Evolutionary conservation across 2,797 vertebrate species (phyloP).

Genomic region (Scomberomorus guttatus): DNA sequence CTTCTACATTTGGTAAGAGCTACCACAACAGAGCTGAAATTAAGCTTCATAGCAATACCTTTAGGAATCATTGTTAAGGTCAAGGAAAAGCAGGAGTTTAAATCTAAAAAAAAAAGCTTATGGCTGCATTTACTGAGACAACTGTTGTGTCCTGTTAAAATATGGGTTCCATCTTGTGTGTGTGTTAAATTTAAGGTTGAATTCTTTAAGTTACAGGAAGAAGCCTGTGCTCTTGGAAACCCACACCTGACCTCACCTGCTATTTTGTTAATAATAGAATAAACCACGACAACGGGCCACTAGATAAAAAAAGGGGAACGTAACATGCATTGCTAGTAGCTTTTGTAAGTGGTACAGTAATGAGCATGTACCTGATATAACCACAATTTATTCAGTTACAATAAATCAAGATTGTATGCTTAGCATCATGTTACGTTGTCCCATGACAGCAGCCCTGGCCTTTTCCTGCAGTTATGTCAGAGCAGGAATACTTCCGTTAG

Average conservation of each 20-base stretch:
- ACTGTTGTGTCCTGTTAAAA: not conserved
- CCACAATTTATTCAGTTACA: not conserved
- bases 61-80: not conserved
- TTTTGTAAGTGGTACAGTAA: not conserved
- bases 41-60: not conserved
- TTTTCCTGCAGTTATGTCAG: conserved; percentile 12
- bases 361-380: not conserved
- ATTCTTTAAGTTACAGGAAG: too few species aligned
- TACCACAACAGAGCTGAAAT: too few species aligned
- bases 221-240: too few species aligned
- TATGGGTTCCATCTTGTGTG: too few species aligned
- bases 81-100: not conserved
- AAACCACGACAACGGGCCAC: not conserved
- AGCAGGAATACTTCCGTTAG: not conserved
- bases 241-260: too few species aligned
- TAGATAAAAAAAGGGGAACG: not conserved
- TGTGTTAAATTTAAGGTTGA: too few species aligned
- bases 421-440: not conserved
- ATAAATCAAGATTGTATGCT: not conserved
- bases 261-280: not conserved
- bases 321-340: not conserved
- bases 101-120: not conserved
- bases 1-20: not conserved
- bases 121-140: not conserved
- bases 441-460: conserved; percentile 1